phyloP scores from a whole-genome alignment of 2,797 vertebrate species.

The Garrulus glandarius region DNA sequence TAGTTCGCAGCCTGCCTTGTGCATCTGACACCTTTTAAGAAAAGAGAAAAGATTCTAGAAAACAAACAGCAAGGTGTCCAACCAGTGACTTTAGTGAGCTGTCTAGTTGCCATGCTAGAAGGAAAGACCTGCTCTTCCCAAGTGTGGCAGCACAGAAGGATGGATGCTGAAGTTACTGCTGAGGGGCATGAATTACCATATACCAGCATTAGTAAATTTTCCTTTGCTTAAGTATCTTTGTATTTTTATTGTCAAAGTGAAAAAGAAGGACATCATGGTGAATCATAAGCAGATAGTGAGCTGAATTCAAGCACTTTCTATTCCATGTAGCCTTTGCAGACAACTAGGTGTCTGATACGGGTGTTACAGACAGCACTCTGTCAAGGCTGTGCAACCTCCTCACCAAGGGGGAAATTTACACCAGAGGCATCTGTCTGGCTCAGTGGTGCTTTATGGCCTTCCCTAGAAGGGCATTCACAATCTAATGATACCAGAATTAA shows the following conservation, averaged over 20 bases:
- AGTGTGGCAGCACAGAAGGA: background rate
- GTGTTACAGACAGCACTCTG: background rate
- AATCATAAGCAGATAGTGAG: background rate
- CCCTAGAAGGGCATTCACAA: background rate
- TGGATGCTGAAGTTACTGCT: background rate
- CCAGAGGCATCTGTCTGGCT: background rate
- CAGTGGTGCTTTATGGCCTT: background rate
- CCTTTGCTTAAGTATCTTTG: background rate
- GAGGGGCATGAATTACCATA: background rate
- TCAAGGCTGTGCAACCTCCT: background rate
- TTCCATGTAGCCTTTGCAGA: background rate
- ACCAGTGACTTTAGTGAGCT: background rate
- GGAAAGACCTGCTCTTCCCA: no score
- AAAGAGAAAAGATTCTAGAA: background rate
- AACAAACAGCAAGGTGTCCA: background rate
- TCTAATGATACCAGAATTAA: background rate
- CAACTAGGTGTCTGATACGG: background rate
- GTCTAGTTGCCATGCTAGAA: background rate
- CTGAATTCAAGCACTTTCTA: background rate
- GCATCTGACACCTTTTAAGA: slow-evolving; percentile 80
- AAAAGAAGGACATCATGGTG: background rate
- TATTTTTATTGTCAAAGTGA: background rate
- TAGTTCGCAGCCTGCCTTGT: slow-evolving; percentile 78
- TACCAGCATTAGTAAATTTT: background rate
- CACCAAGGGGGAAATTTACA: background rate